A percentile compares a stretch with the other conserved stretches of the same genome.
phyloP scores from a whole-genome alignment of 2,797 vertebrate genomes.

The Tragelaphus eurycerus region DNA sequence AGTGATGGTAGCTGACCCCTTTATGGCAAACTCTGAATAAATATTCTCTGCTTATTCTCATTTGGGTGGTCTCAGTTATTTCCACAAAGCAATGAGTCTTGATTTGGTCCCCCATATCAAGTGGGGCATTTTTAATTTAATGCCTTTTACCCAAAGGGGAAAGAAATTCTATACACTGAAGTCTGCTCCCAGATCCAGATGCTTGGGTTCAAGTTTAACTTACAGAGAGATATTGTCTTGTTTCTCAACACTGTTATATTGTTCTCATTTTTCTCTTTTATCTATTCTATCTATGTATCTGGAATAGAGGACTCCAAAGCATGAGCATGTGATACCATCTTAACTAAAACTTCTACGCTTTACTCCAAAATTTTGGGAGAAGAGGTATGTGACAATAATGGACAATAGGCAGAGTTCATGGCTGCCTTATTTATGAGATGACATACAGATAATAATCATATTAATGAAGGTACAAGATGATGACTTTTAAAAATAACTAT shows the following conservation, averaged over 20 bases:
- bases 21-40: not conserved
- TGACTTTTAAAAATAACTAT: slow-evolving; percentile 22
- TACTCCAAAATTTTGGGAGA: not conserved
- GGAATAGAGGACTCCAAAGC: not conserved
- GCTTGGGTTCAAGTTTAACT: not conserved
- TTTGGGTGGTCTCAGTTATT: not conserved
- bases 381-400: not conserved
- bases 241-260: not conserved
- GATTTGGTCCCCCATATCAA: not conserved
- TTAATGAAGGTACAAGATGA: not conserved
- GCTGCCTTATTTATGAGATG: not conserved
- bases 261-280: not conserved
- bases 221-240: not conserved
- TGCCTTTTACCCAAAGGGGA: not conserved
- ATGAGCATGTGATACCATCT: not conserved
- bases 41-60: not conserved
- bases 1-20: not conserved
- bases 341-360: not conserved
- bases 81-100: not conserved
- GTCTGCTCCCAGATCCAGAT: not conserved
- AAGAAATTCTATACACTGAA: not conserved
- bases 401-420: not conserved
- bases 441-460: not conserved
- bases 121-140: not conserved
- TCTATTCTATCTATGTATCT: not conserved